Conservation (phyloP, 2,888 invertebrate species). For the Nephrotoma guestfalica region DNA sequence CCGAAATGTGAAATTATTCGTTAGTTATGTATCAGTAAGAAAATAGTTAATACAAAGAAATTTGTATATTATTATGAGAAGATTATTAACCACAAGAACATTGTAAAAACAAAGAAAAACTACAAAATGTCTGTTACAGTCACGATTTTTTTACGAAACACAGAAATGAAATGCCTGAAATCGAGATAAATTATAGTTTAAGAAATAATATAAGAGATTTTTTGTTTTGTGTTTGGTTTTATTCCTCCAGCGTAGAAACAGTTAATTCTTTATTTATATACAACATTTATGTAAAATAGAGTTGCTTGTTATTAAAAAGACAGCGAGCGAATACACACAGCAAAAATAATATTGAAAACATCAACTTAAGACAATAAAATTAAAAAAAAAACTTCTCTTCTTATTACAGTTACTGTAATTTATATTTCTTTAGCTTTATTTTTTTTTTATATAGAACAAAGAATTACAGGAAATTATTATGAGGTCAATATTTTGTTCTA, state of each 20-base stretch:
- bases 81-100: not conserved
- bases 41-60: not conserved
- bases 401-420: not conserved
- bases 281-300: not conserved
- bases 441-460: not conserved
- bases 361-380: not conserved
- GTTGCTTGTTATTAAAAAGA: not conserved
- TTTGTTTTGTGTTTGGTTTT: not conserved
- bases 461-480: conserved; percentile 1
- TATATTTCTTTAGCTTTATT: not conserved
- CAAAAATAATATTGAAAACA: not conserved
- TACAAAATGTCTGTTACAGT: not conserved
- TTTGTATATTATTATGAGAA: not conserved
- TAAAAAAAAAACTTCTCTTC: not conserved
- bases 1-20: not conserved
- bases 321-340: not conserved
- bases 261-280: not conserved
- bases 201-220: not conserved
- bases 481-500: not conserved
- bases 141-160: not conserved
- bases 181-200: not conserved
- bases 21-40: not conserved
- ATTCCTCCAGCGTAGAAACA: not conserved
- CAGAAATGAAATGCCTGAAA: not conserved
- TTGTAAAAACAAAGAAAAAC: not conserved